Conservation (phyloP, 2,113 vertebrate species). For the Lanius ludovicianus region DNA sequence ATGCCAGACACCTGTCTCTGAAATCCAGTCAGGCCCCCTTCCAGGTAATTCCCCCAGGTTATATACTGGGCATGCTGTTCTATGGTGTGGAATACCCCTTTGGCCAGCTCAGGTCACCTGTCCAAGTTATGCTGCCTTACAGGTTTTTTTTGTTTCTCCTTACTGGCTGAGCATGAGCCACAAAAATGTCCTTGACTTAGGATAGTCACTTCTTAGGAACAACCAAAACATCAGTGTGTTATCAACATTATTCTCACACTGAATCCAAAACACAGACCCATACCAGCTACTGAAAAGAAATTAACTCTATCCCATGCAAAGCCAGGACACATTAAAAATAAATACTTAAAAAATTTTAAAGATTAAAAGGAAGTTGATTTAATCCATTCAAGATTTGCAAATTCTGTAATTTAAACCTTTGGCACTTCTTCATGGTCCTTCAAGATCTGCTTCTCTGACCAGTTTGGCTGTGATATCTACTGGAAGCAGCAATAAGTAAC, state of each 20-base stretch:
- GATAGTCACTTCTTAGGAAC: not conserved
- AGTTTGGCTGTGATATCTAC: not conserved
- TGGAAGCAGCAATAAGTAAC: not conserved
- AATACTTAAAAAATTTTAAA: not conserved
- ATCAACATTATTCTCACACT: not conserved
- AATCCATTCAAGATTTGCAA: not conserved
- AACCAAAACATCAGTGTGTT: not conserved
- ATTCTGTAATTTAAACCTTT: not conserved
- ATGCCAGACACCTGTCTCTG: not conserved
- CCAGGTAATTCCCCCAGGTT: not conserved
- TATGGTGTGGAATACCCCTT: not conserved
- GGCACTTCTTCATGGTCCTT: not conserved
- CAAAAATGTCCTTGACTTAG: not conserved
- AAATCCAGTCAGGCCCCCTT: fast-evolving
- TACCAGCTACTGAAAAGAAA: not conserved
- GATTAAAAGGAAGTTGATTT: not conserved
- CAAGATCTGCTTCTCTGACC: not conserved
- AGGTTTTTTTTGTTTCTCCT: not conserved
- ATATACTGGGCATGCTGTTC: not conserved
- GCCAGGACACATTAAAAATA: not conserved
- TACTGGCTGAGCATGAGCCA: not conserved
- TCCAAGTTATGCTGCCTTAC: not conserved
- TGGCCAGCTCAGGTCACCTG: not conserved
- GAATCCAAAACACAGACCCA: not conserved
- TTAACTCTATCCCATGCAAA: not conserved